Base-by-base conservation (phyloP, 2,888 invertebrate species). In the Poecilobothrus nobilitatus region DNA sequence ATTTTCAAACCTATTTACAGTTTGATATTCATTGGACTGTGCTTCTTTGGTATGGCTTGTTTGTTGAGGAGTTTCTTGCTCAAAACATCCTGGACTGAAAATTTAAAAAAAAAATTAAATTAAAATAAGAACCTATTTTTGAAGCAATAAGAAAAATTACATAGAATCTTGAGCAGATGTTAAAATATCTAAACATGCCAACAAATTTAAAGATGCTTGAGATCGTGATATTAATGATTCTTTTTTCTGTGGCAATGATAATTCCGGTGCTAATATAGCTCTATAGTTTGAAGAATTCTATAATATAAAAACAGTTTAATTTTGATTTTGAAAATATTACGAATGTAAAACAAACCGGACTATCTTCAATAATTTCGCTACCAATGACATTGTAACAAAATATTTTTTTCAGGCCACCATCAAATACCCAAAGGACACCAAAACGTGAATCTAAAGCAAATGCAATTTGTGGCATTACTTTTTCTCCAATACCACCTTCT, bases 351-450 rank as follows among this genome's bases (percentile, higher is more conserved):
- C 74, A 74, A 76, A 81, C 81, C 72, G 71, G 71, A 72, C 75
- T 76, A 67, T 73, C 73, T 10, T 77, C 76, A 12, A 75, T 69
- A 1, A 85, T 87, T 77, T 95, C 94, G 67, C 91, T 89, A 0
- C 91, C 90, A 66, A 94, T 85, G 7, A 94, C 89, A 80, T 95
- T 95, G 81, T 91, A 94, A 76, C 93, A 92, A 74, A 94, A 84
- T 53, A 86, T 79, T 66, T 83, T 81, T 44, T 77, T 78, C 1
- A 76, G 88, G 37, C 86, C 83, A 0, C 90, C 88, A 78, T 90
- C 88, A 75, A 90, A 97, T 74, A 94, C 91, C 97, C 97, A 98
- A 1, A 98, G 84, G 0, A 96, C 91, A 81, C 97, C 94, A 81
- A 95, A 96, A 68, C 91, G 85, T 0, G 96, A 94, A 83, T 98